phyloP scores from a whole-genome alignment of 2,113 vertebrate species.

The Gopherus evgoodei region DNA sequence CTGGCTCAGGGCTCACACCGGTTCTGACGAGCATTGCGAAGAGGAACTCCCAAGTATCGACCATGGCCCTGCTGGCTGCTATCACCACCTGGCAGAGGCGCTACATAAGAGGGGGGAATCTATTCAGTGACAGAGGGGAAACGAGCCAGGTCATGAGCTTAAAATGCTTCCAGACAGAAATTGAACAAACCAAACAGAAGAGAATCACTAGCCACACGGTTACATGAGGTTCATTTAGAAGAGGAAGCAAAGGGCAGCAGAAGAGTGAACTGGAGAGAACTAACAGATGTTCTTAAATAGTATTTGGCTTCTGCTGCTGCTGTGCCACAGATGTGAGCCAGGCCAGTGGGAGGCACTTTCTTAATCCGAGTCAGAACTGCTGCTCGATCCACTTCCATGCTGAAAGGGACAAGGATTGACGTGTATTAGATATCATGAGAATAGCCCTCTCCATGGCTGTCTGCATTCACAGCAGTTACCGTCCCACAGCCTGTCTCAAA shows the following conservation, averaged over 20 bases:
- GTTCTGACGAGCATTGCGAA: neutral
- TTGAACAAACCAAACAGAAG: neutral
- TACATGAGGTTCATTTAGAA: fast-evolving
- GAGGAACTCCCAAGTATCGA: neutral
- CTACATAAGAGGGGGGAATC: no score
- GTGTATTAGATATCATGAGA: no score
- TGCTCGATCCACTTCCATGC: no score
- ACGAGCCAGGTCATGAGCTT: neutral
- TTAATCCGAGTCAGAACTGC: no score
- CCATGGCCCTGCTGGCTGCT: neutral
- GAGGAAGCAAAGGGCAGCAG: neutral
- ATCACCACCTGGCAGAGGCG: fast-evolving
- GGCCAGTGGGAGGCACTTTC: no score
- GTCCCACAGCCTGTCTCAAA: neutral
- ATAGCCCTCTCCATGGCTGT: no score
- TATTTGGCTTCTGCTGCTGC: neutral
- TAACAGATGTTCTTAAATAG: fast-evolving
- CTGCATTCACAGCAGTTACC: no score
- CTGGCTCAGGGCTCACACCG: fast-evolving
- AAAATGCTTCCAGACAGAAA: neutral
- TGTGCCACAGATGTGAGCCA: fast-evolving
- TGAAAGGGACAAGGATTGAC: no score
- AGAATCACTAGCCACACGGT: neutral
- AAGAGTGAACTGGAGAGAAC: fast-evolving
- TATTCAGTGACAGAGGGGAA: fast-evolving